Conservation (phyloP, 2,888 invertebrate species). For the Mactromeris polynyma region DNA sequence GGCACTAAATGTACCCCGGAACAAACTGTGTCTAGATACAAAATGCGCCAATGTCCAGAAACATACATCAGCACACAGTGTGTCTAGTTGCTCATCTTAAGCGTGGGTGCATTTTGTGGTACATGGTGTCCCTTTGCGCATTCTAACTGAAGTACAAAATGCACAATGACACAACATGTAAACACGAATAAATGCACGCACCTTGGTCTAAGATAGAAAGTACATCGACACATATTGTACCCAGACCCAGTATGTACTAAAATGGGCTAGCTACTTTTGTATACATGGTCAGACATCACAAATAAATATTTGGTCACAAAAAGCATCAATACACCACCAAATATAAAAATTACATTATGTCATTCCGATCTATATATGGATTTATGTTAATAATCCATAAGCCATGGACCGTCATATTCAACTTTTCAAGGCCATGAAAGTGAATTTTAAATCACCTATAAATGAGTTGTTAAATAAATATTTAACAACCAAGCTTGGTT, state of each 20-base stretch:
- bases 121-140: not conserved
- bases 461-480: conserved; percentile 45
- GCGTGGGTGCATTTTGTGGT: not conserved
- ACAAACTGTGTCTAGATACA: conserved; percentile 18
- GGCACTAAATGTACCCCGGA: conserved; percentile 15
- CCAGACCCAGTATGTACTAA: not conserved
- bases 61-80: not conserved
- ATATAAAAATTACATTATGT: conserved; percentile 61
- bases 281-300: conserved; percentile 66
- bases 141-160: not conserved
- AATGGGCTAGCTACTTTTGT: conserved; percentile 54
- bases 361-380: conserved; percentile 30
- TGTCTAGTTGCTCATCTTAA: not conserved
- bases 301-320: conserved; percentile 70
- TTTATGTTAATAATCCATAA: conserved; percentile 32
- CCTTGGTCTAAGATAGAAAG: not conserved
- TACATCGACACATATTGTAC: conserved; percentile 6
- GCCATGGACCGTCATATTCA: conserved; percentile 37
- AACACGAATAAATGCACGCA: not conserved
- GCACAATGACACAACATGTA: not conserved
- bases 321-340: conserved; percentile 65
- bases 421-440: conserved; percentile 53
- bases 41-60: not conserved
- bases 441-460: conserved; percentile 47
- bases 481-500: conserved; percentile 47